These are phyloP conservation scores for Xenops minutus DNA, from an alignment of 2,797 vertebrate species.

Conservation along the genomic window DNA sequence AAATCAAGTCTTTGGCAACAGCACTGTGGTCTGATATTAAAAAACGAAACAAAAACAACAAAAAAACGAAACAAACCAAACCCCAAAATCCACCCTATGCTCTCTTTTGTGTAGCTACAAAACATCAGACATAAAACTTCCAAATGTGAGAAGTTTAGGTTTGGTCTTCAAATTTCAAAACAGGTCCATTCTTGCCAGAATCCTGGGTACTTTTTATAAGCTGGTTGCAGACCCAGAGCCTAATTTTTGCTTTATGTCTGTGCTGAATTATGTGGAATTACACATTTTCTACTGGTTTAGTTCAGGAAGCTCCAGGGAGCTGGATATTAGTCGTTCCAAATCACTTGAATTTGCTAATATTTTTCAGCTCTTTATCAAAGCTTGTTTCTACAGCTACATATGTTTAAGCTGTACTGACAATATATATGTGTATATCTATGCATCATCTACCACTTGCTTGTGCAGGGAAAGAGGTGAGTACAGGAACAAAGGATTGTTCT, in stretches of 20 bases:
- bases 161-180: background rate
- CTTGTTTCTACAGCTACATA: background rate
- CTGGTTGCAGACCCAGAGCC: background rate
- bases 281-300: background rate
- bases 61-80: background rate
- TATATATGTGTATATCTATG: background rate
- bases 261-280: background rate
- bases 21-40: background rate
- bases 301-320: background rate
- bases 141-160: background rate
- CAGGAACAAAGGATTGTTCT: background rate
- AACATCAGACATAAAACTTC: background rate
- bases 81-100: accelerated
- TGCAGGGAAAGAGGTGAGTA: background rate
- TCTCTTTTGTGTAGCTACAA: background rate
- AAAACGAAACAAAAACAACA: background rate
- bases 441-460: background rate
- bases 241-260: background rate
- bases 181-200: background rate
- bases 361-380: background rate
- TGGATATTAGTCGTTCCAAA: background rate
- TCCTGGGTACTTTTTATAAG: background rate
- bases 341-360: background rate
- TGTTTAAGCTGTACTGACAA: background rate
- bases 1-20: background rate